These are phyloP conservation scores for Diplodus sargus DNA, from an alignment of 2,797 vertebrate species.

Conservation along the genomic window DNA sequence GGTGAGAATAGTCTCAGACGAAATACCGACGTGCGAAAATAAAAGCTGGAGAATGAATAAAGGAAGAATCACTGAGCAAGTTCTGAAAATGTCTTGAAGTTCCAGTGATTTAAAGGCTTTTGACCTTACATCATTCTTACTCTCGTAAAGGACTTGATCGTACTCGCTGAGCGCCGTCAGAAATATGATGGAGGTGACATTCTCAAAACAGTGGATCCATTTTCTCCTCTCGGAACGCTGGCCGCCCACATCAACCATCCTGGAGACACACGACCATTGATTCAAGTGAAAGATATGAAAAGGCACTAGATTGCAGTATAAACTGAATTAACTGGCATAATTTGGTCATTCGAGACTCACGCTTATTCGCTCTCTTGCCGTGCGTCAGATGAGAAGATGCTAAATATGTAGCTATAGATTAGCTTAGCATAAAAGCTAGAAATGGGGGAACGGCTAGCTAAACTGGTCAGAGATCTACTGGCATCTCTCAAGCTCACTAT, in stretches of 20 bases:
- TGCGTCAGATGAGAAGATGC: not conserved
- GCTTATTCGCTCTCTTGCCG: not conserved
- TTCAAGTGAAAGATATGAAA: not conserved
- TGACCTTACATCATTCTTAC: constrained; percentile 83
- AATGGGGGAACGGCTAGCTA: not conserved
- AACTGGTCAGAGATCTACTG: not conserved
- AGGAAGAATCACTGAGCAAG: too few relatives aligned
- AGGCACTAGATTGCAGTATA: not conserved
- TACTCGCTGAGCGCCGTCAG: constrained; percentile 93
- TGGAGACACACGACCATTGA: constrained; percentile 38
- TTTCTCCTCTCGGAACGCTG: constrained; percentile 93
- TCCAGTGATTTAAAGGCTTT: not conserved
- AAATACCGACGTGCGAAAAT: not conserved
- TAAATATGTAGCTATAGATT: not conserved
- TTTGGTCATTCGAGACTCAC: not conserved
- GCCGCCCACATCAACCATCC: constrained; percentile 94
- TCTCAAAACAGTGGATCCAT: constrained; percentile 95
- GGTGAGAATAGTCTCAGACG: not conserved
- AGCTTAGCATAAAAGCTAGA: not conserved
- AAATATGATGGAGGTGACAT: constrained; percentile 91
- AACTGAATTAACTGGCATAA: too few relatives aligned
- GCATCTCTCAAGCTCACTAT: not conserved
- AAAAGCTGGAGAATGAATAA: not conserved
- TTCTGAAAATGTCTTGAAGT: not conserved
- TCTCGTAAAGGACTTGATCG: constrained; percentile 90